These are phyloP conservation scores for Eupristina koningsbergeri DNA, from an alignment of 1,140 invertebrate genomes.

Conservation along the genomic window DNA sequence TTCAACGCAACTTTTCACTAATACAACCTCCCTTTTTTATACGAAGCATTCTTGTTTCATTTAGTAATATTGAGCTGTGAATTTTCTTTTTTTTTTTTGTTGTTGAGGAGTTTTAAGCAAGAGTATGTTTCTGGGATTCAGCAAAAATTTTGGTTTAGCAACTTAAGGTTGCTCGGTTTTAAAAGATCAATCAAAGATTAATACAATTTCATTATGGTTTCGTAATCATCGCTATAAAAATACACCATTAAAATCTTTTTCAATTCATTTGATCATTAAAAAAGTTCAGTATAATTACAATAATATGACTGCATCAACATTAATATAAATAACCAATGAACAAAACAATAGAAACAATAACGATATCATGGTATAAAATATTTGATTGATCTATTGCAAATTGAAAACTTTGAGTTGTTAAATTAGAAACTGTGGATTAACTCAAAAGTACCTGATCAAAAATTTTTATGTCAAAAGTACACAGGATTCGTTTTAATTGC, in stretches of 20 bases:
- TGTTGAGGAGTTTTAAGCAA: neutral
- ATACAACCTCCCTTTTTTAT: slow-evolving; percentile 54
- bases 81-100: slow-evolving; percentile 2
- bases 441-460: slow-evolving; percentile 21
- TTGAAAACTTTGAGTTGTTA: neutral
- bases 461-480: slow-evolving; percentile 30
- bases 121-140: slow-evolving; percentile 11
- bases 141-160: slow-evolving; percentile 3
- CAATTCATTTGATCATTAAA: too few relatives aligned
- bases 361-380: neutral
- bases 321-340: too few relatives aligned
- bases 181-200: slow-evolving; percentile 6
- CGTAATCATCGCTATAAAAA: neutral
- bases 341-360: too few relatives aligned
- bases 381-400: neutral
- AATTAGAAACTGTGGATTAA: slow-evolving; percentile 7
- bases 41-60: slow-evolving; percentile 22
- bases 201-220: neutral
- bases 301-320: too few relatives aligned
- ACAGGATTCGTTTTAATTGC: neutral
- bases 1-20: slow-evolving; percentile 72
- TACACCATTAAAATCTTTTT: too few relatives aligned
- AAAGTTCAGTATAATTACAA: too few relatives aligned
- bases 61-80: slow-evolving; percentile 12
- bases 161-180: neutral